phyloP scores from a whole-genome alignment of 2,888 invertebrate genomes.

The Euclidia mi region DNA sequence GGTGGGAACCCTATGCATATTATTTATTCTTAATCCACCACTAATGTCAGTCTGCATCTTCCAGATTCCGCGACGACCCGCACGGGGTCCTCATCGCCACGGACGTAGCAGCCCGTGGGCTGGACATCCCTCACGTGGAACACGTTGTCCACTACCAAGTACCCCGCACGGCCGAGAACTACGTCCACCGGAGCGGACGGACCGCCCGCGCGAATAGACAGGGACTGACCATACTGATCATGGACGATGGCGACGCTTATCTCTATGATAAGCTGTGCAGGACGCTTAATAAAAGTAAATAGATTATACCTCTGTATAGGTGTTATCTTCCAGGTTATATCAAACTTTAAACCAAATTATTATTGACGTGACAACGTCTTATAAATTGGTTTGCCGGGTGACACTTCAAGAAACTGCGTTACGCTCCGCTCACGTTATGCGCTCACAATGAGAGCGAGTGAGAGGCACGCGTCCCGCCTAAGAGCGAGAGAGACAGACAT shows the following conservation, averaged over 20 bases:
- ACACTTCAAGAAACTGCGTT: too few species aligned
- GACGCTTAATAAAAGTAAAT: constrained; percentile 96
- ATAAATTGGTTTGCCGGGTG: too few species aligned
- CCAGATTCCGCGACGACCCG: constrained; percentile 92
- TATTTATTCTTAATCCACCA: too few species aligned
- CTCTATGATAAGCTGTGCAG: constrained; percentile 95
- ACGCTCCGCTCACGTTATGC: too few species aligned
- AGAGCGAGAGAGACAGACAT: too few species aligned
- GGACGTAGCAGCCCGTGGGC: constrained; percentile 99
- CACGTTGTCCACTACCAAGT: constrained; percentile 99
- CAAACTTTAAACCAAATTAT: too few species aligned
- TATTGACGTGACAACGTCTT: too few species aligned
- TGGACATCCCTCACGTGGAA: constrained; percentile 98
- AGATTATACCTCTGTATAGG: too few species aligned
- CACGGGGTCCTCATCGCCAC: constrained; percentile 96
- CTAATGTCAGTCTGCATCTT: background rate
- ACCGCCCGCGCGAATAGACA: constrained; percentile 97
- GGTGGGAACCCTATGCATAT: too few species aligned
- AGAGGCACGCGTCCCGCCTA: too few species aligned
- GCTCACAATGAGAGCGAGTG: too few species aligned
- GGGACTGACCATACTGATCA: constrained; percentile 97
- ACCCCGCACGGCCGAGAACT: constrained; percentile 98
- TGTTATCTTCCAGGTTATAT: too few species aligned
- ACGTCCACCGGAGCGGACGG: constrained; percentile 98
- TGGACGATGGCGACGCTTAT: constrained; percentile 96